Percentiles rank a stretch among this genome's conserved stretches.
Conservation (phyloP, 2,888 invertebrate genomes). For the Pharmacophagus antenor region DNA sequence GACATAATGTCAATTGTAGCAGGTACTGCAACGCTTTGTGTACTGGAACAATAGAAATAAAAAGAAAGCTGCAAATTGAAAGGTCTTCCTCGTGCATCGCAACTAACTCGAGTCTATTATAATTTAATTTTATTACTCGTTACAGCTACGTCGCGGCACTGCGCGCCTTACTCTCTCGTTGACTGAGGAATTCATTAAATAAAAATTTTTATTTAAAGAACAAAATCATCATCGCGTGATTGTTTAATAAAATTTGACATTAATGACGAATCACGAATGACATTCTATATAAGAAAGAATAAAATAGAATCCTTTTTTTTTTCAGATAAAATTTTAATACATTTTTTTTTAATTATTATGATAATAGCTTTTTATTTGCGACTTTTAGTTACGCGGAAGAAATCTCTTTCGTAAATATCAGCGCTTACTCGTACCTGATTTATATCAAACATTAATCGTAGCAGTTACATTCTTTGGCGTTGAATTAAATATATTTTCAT, state of each 20-base stretch:
- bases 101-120: constrained; percentile 25
- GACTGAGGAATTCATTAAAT: background rate
- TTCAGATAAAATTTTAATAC: too few species aligned
- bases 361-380: too few species aligned
- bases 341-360: too few species aligned
- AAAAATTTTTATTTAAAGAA: background rate
- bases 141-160: background rate
- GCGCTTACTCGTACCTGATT: background rate
- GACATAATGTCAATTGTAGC: constrained; percentile 23
- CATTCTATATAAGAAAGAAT: too few species aligned
- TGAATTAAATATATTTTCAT: too few species aligned
- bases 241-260: background rate
- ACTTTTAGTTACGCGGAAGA: too few species aligned
- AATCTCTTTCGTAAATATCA: background rate
- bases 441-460: too few species aligned
- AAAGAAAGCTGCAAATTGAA: constrained; percentile 30
- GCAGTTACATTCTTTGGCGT: too few species aligned
- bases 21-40: constrained; percentile 27
- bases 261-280: too few species aligned
- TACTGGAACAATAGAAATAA: constrained; percentile 29
- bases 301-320: too few species aligned
- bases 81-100: constrained; percentile 28
- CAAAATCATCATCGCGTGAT: background rate
- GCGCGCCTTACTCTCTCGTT: background rate
- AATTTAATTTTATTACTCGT: constrained; percentile 19